Conservation (phyloP, 2,797 vertebrate species). For the Cheirogaleus major region DNA sequence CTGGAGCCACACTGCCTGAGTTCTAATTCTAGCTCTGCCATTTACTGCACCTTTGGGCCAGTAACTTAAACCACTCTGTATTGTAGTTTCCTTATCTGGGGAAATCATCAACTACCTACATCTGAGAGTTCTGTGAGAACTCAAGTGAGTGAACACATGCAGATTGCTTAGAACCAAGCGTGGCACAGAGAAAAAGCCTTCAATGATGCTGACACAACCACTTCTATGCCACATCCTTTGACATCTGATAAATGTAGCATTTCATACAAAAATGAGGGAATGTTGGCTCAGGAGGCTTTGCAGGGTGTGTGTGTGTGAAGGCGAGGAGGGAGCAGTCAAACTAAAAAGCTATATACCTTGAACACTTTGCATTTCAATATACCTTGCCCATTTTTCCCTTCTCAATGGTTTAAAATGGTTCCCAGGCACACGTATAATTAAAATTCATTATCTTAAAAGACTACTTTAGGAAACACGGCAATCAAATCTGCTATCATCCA, state of each 20-base stretch:
- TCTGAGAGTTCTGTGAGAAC: background rate
- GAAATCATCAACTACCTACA: background rate
- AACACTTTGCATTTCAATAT: slow-evolving; percentile 11
- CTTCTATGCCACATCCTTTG: background rate
- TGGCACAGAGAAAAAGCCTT: background rate
- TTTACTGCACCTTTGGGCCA: background rate
- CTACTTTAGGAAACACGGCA: slow-evolving; percentile 66
- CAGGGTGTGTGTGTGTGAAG: fast-evolving
- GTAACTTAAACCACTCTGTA: background rate
- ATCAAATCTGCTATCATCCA: slow-evolving; percentile 65
- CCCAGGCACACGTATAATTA: slow-evolving; percentile 64
- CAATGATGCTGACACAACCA: background rate
- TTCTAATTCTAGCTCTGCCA: background rate
- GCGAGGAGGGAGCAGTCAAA: background rate
- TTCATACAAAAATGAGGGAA: background rate
- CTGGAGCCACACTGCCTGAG: background rate
- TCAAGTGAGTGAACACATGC: background rate
- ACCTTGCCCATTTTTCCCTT: slow-evolving; percentile 17
- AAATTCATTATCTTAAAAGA: slow-evolving; percentile 73
- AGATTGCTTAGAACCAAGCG: background rate
- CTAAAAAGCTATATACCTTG: background rate
- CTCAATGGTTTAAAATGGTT: slow-evolving; percentile 59
- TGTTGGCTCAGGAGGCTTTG: background rate
- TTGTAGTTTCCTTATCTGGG: background rate
- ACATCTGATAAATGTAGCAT: background rate